A percentile compares a stretch with the other conserved stretches of the same genome.
Evolutionary conservation across 2,797 vertebrate species (phyloP).

Genomic region (Halcyon badia): DNA sequence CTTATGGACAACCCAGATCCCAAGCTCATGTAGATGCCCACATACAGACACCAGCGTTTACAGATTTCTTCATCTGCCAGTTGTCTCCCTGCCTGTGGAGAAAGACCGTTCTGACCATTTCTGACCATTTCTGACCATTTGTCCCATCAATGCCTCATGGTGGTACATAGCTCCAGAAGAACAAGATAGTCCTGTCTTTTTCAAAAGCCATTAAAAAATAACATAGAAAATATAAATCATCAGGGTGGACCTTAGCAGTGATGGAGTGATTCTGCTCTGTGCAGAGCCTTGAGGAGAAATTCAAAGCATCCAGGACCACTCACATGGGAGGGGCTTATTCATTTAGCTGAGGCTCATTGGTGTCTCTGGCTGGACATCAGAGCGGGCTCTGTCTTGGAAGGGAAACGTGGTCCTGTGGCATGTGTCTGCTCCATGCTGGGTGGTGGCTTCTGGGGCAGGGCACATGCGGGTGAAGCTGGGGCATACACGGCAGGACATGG

Average conservation of each 20-base stretch:
- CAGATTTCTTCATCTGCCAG: not conserved
- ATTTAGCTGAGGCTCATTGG: rapidly evolving
- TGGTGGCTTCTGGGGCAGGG: not conserved
- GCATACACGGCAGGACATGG: rapidly evolving
- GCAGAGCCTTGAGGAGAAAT: not conserved
- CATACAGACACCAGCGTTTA: not conserved
- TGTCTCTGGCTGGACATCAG: not conserved
- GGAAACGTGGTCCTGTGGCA: rapidly evolving
- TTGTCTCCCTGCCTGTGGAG: rapidly evolving
- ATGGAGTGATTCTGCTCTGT: not conserved
- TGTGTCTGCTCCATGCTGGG: rapidly evolving
- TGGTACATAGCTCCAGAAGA: not conserved
- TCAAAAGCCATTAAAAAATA: not conserved
- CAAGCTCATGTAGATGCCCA: not conserved
- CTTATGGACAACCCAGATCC: not conserved
- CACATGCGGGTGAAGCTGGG: rapidly evolving
- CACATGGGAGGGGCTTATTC: rapidly evolving
- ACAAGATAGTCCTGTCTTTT: rapidly evolving
- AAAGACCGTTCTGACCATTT: not conserved
- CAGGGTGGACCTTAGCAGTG: not conserved
- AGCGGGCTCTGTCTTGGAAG: rapidly evolving
- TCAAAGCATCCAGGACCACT: not conserved
- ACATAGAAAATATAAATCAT: not conserved
- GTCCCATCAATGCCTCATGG: rapidly evolving
- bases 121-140: not conserved